Base-by-base conservation (phyloP, 2,797 vertebrate species). In the Premnoplex brunnescens region DNA sequence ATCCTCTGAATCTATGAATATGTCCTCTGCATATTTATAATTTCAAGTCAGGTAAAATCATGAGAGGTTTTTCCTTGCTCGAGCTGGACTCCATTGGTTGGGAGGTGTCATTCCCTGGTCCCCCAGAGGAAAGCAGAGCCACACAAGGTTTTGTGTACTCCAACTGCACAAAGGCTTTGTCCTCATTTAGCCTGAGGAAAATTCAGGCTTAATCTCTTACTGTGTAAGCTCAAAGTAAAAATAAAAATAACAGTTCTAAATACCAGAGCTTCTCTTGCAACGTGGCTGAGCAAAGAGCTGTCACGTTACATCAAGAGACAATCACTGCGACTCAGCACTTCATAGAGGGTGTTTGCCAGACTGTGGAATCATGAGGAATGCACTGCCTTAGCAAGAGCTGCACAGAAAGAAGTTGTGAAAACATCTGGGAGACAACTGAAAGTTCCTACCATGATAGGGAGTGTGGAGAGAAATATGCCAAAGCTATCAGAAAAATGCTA, bases 161-260 rank as follows among this genome's bases (percentile, higher is more conserved):
- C 36, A 32, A 0, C 28, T 69, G 52, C 44, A 26, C 5, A 0
- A 27, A 62, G 32, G 19, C 7, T 79, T 71, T 49, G 34, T 37
- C 15, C 54, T 91, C 14, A 4, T 62, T 90, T 73, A 85, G 32
- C 80, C 55, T 71, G 48, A 59, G 66, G 39, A 71, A 68, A 66
- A 14, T 37, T 87, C 62, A 26, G 59, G 49, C 48, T 7, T 75
- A 68, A 41, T 72, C n/a, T 90, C 58, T 52, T 56, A 73, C n/a
- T 7, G 2, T 34, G 37, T 51, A 80, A 93, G 24, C 44, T 71
- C 41, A 89, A 91, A 88, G 88, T 87, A 75, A 88, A 91, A 92
- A 73, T 59, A 79, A 94, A 95, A 91, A 26, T 39, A 85, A 41
- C n/a, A 36, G 26, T 73, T 91, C 26, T 86, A 81, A 90, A 93